Conservation (phyloP, 2,888 invertebrate species). For the Plebejus argus region DNA sequence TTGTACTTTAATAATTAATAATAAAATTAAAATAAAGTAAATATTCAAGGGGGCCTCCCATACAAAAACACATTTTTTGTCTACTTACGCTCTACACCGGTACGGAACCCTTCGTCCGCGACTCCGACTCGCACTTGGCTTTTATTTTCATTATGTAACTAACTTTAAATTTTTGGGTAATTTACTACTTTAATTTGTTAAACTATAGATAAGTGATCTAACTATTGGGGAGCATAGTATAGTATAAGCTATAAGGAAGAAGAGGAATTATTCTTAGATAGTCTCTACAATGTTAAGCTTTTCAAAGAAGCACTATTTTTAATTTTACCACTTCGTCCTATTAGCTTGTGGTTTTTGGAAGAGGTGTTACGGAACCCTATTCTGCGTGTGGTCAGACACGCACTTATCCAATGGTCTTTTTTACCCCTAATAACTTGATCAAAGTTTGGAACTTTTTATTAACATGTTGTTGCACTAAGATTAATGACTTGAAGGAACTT, state of each 20-base stretch:
- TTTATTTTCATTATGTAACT: too few relatives aligned
- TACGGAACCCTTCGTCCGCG: too few relatives aligned
- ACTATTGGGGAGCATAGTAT: not conserved
- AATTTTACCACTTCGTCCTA: not conserved
- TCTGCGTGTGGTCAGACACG: conserved; percentile 1
- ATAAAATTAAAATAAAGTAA: too few relatives aligned
- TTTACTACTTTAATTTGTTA: too few relatives aligned
- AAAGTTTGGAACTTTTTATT: conserved; percentile 1
- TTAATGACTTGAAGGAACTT: not conserved
- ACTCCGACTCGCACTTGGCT: too few relatives aligned
- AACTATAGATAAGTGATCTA: not conserved
- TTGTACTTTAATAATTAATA: too few relatives aligned
- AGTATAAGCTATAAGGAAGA: too few relatives aligned
- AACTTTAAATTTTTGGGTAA: too few relatives aligned
- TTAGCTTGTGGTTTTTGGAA: not conserved
- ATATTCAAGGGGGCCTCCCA: too few relatives aligned
- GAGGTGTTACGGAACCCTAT: not conserved
- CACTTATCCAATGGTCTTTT: conserved; percentile 6
- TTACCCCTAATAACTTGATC: conserved; percentile 7
- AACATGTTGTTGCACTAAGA: not conserved
- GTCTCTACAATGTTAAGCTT: not conserved
- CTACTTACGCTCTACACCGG: too few relatives aligned
- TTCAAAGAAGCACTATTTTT: not conserved
- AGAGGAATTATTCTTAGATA: too few relatives aligned
- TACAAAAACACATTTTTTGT: too few relatives aligned